A percentile compares a stretch with the other conserved stretches of the same genome.
Conservation (phyloP, 2,113 vertebrate genomes). For the Diadophis punctatus region DNA sequence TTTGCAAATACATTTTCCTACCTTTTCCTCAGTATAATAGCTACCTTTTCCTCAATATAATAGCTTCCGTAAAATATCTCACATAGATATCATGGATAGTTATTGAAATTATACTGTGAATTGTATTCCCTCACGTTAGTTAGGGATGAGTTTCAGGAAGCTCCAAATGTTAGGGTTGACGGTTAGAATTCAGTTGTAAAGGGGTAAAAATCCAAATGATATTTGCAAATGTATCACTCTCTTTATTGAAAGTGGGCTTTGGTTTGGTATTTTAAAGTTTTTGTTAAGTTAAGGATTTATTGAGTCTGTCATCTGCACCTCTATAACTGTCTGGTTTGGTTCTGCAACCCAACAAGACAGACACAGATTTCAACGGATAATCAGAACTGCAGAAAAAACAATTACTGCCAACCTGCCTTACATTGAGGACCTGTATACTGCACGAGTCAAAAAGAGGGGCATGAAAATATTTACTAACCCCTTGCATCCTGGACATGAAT, state of each 20-base stretch:
- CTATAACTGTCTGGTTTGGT: too few relatives aligned
- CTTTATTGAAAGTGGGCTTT: neutral
- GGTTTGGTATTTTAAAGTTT: neutral
- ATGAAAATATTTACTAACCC: too few relatives aligned
- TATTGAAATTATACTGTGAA: neutral
- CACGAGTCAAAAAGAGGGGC: too few relatives aligned
- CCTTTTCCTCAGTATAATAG: neutral
- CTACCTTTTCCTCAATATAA: neutral
- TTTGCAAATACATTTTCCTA: neutral
- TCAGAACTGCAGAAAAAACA: too few relatives aligned
- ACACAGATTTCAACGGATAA: too few relatives aligned
- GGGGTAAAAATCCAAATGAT: neutral
- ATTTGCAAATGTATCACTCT: neutral
- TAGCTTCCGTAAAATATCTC: neutral
- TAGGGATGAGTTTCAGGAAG: neutral
- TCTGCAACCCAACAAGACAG: too few relatives aligned
- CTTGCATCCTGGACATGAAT: too few relatives aligned
- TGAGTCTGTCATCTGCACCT: too few relatives aligned
- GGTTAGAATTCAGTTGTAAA: neutral
- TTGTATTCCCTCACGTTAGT: neutral
- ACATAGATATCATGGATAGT: neutral
- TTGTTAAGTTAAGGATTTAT: conserved; percentile 38
- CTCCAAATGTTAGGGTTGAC: neutral
- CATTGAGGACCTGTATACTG: too few relatives aligned
- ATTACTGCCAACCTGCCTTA: too few relatives aligned